Base-by-base conservation (phyloP, 2,113 vertebrate species). In the Clinocottus analis region DNA sequence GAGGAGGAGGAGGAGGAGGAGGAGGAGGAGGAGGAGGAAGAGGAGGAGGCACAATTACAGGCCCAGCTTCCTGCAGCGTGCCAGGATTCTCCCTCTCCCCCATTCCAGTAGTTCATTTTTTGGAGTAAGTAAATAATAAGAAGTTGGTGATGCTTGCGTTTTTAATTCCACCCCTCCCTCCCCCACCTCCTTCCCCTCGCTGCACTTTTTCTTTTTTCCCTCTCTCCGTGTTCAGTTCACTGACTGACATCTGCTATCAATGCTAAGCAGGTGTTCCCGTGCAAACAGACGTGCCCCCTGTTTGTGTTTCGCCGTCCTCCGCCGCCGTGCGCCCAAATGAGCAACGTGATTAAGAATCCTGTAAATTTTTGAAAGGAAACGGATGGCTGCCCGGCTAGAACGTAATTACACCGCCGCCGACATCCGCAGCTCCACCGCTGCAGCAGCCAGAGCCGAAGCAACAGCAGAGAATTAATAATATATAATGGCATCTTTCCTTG, bases 311-410 rank as follows among this genome's bases (percentile, higher is more conserved):
- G 90, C 96, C 95, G 93, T 96, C 95, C 95, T 94, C 33, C 95
- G 96, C 96, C 94, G 94, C 96, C 94, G 96, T 94, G 95, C 97
- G 94, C 97, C 96, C 97, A 98, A 98, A 98, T 97, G 97, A 97
- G 96, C 97, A 97, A 96, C 94, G 94, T 97, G 97, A 98, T 99
- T 98, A 98, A 98, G 97, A 97, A 98, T 97, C 97, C 97, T 97
- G 97, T 98, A 97, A 96, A 97, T 98, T 98, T 99, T 98, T 97
- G 96, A 98, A 98, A 97, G 96, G 96, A 96, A 97, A 97, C 97
- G 98, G 97, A 98, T 98, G 98, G 96, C 96, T 98, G 97, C 97
- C 96, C 97, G 95, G 96, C 96, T 96, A 97, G 97, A 99, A 97
- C 98, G 95, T 98, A 98, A 97, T 99, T 99, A 99, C 97, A 97